Evolutionary conservation across 2,888 invertebrate species (phyloP), one percentile per base, ranked within the genome.

Genomic region (Carpatolechia fugitivella): DNA sequence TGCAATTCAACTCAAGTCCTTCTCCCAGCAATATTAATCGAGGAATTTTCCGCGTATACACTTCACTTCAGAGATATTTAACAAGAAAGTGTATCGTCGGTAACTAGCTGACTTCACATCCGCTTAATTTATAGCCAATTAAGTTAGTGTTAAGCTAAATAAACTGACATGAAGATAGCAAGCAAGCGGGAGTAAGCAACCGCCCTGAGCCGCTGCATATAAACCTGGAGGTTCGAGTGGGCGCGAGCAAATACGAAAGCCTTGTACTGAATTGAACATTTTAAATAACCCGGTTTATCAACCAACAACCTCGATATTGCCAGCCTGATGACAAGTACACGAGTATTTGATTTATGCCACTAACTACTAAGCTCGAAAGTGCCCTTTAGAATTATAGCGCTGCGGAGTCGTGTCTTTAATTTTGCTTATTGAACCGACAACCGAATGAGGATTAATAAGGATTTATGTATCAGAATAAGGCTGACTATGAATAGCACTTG

Each of bases 111-210:
- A 82, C 79, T 80, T 78, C 74, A 38, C 79, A 74, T 66, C 74
- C 70, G 69, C 71, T 79, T 84, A 85, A 89, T 87, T 88, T 88
- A 89, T 83, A 76, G 86, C 83, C 88, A 89, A 89, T 89, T 87
- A 88, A 80, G 82, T 80, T 80, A 74, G 83, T 86, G 85, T 82
- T 84, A 82, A 83, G 80, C 83, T 80, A 78, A 85, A 85, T 84
- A 85, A 84, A 84, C 82, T 79, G 79, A 83, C 81, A 77, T 67
- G 78, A 76, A 81, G 82, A 83, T 83, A 83, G 77, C 72, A 71
- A 78, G 82, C 75, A 79, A 80, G 74, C 20, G 14, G 33, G 49
- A 35, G 49, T 40, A 70, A 76, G 73, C 74, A 74, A 68, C 69
- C 66, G 70, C 69, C 67, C 57, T 61, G 62, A 69, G 64, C 62